Evolutionary conservation across 2,113 vertebrate species (phyloP).

Genomic region (Psittacula cyanocephala): DNA sequence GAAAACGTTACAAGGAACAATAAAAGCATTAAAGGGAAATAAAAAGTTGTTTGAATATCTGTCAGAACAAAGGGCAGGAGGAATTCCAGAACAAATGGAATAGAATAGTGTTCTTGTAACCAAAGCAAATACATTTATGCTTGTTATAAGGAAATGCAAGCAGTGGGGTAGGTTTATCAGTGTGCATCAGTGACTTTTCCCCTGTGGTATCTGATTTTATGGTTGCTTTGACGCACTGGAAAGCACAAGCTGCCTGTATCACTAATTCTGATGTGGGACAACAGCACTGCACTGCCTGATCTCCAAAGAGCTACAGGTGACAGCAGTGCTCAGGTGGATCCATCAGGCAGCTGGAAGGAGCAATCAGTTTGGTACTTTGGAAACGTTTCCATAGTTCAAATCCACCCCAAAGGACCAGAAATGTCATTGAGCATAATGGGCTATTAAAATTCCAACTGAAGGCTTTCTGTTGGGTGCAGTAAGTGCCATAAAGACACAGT

Average conservation of each 20-base stretch:
- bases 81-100: background rate
- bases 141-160: background rate
- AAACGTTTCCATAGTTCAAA: background rate
- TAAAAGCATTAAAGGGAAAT: background rate
- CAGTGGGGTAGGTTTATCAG: background rate
- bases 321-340: background rate
- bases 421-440: background rate
- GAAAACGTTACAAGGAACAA: background rate
- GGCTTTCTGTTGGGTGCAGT: background rate
- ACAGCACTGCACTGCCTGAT: accelerated
- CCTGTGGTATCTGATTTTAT: background rate
- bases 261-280: background rate
- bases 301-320: background rate
- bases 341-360: background rate
- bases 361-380: background rate
- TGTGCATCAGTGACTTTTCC: background rate
- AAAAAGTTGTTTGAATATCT: background rate
- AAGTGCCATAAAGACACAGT: background rate
- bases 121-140: background rate
- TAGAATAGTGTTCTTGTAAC: background rate
- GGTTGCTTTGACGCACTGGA: background rate
- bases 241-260: background rate
- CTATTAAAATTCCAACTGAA: background rate
- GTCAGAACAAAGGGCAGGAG: background rate
- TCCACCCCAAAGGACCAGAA: background rate